Conservation (phyloP, 2,113 vertebrate genomes). For the Cryptoleucopteryx plumbea region DNA sequence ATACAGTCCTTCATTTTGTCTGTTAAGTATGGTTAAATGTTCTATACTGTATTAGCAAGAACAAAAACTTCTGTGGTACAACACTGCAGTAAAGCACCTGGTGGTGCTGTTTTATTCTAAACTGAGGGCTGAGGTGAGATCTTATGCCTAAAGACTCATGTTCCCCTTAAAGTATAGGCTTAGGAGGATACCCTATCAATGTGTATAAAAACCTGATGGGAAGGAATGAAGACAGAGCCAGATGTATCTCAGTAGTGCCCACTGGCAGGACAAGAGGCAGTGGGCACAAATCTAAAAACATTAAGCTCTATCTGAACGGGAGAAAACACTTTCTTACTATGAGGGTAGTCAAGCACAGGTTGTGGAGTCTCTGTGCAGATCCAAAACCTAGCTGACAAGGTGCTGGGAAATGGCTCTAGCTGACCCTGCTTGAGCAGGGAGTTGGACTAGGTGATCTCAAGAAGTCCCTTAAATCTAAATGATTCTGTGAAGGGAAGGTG, state of each 20-base stretch:
- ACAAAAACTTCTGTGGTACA: background rate
- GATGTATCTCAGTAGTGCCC: background rate
- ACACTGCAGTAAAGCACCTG: background rate
- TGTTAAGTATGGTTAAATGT: background rate
- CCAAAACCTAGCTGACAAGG: background rate
- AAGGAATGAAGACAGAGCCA: background rate
- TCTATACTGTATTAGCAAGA: background rate
- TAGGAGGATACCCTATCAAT: accelerated
- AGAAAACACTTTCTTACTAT: background rate
- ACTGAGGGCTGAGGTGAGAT: background rate
- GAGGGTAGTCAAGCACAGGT: background rate
- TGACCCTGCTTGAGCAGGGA: background rate
- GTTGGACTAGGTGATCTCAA: background rate
- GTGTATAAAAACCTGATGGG: background rate
- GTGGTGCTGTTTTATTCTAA: background rate
- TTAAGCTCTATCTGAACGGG: background rate
- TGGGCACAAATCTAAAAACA: background rate
- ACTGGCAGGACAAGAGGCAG: background rate
- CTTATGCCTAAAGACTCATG: background rate
- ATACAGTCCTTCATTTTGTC: background rate
- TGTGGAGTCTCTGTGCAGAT: background rate
- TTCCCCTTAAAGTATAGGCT: background rate
- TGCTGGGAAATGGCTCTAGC: background rate
- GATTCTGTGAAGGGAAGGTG: background rate
- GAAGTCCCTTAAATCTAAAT: background rate